phyloP scores from a whole-genome alignment of 2,113 vertebrate genomes.

The Grammomys dolichurus region DNA sequence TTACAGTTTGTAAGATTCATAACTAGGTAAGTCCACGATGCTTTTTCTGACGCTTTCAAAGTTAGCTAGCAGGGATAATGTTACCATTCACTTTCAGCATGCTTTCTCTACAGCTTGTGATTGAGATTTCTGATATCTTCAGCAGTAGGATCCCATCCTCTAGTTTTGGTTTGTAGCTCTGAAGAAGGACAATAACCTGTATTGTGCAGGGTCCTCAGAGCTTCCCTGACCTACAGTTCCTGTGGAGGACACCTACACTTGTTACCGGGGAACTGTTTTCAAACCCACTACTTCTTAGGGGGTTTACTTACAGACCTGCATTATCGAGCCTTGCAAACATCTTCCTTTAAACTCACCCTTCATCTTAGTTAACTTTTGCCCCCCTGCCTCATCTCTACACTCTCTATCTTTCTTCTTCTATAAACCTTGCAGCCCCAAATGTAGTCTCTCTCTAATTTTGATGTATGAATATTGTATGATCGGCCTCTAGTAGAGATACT shows the following conservation, averaged over 20 bases:
- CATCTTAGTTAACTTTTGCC: not conserved
- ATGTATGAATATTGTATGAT: not conserved
- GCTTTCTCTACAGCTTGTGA: not conserved
- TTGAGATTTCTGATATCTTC: not conserved
- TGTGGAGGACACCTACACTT: not conserved
- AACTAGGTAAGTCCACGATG: not conserved
- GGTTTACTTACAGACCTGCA: not conserved
- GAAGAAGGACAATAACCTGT: not conserved
- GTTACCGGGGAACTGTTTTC: not conserved
- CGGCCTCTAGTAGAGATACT: not conserved
- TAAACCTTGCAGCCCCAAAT: not conserved
- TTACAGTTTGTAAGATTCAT: not conserved
- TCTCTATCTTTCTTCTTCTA: not conserved
- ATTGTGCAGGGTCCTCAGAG: not conserved
- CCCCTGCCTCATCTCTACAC: not conserved
- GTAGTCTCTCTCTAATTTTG: not conserved
- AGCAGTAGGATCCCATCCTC: not conserved
- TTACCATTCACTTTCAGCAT: not conserved
- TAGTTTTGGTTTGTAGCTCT: not conserved
- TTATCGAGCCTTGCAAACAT: not conserved
- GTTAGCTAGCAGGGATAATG: no score
- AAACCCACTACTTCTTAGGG: not conserved
- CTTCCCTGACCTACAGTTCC: not conserved
- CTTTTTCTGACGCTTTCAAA: not conserved
- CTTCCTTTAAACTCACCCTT: not conserved